Conservation (phyloP, 2,113 vertebrate species). For the Varanus salvator region DNA sequence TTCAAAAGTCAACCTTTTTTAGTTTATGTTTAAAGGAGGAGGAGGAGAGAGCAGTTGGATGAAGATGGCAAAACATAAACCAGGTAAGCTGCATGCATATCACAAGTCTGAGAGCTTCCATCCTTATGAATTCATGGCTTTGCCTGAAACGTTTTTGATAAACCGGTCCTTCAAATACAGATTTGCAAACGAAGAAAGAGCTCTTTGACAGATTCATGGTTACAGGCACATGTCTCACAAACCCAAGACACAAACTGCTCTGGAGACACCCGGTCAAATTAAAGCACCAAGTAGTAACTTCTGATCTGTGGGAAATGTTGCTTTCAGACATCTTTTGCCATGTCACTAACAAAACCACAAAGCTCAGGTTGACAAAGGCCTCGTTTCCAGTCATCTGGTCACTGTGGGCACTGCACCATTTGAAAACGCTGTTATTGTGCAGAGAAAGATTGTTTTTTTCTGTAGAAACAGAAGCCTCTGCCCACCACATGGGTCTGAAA, state of each 20-base stretch:
- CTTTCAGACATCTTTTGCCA: slow-evolving; percentile 5
- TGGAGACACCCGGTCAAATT: not conserved
- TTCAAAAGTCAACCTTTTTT: not conserved
- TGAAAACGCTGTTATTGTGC: slow-evolving; percentile 26
- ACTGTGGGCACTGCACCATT: slow-evolving; percentile 32
- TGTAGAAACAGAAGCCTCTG: slow-evolving; percentile 12
- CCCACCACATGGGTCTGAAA: slow-evolving; percentile 5
- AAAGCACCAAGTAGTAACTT: not conserved
- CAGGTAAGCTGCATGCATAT: not conserved
- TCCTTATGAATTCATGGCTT: not conserved
- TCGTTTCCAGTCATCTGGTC: slow-evolving; percentile 4
- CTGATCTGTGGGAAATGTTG: not conserved
- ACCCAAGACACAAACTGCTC: not conserved
- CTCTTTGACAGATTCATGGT: not conserved
- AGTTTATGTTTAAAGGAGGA: not conserved
- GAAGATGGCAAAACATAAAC: not conserved
- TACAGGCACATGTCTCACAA: not conserved
- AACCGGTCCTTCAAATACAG: slow-evolving; percentile 2
- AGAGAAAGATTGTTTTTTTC: slow-evolving; percentile 17
- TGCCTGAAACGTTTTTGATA: slow-evolving; percentile 22
- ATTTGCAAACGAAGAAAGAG: slow-evolving; percentile 14
- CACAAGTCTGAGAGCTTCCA: not conserved
- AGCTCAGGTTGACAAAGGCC: slow-evolving; percentile 24
- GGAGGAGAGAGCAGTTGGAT: not conserved
- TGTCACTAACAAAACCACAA: not conserved